These are phyloP conservation scores for Drosophila prosaltans DNA, from an alignment of 1,140 invertebrate genomes.

Conservation along the genomic window DNA sequence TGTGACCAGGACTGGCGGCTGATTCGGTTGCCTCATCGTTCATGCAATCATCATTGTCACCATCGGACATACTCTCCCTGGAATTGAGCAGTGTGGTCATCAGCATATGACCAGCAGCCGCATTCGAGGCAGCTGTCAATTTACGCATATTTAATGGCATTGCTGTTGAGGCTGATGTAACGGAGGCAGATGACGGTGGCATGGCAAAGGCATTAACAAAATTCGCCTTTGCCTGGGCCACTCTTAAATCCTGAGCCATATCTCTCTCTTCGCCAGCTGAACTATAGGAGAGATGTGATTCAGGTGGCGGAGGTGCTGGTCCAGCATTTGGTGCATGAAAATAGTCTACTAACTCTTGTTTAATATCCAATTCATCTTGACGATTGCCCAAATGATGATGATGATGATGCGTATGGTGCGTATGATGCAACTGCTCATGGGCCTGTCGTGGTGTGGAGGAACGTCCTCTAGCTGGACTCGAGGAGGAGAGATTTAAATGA, in stretches of 20 bases:
- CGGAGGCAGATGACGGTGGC: slow-evolving; percentile 54
- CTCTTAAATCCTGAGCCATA: slow-evolving; percentile 79
- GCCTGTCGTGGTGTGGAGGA: slow-evolving; percentile 58
- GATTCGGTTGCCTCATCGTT: slow-evolving; percentile 72
- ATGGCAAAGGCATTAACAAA: slow-evolving; percentile 63
- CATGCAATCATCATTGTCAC: slow-evolving; percentile 57
- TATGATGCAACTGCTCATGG: slow-evolving; percentile 63
- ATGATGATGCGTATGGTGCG: slow-evolving; percentile 30
- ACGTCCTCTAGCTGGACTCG: slow-evolving; percentile 47
- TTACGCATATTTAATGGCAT: slow-evolving; percentile 79
- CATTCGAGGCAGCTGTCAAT: slow-evolving; percentile 44
- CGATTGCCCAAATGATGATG: slow-evolving; percentile 26
- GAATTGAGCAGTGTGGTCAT: slow-evolving; percentile 72
- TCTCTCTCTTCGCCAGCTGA: slow-evolving; percentile 77
- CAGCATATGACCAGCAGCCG: slow-evolving; percentile 69
- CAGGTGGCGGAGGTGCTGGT: slow-evolving; percentile 46
- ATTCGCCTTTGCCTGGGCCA: slow-evolving; percentile 74
- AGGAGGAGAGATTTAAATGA: slow-evolving; percentile 47
- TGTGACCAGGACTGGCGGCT: slow-evolving; percentile 63
- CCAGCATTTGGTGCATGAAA: slow-evolving; percentile 57
- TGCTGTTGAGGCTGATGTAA: slow-evolving; percentile 26
- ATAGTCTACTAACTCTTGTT: slow-evolving; percentile 77
- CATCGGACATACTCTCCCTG: slow-evolving; percentile 73
- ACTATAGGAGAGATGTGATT: slow-evolving; percentile 79
- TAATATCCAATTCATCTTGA: slow-evolving; percentile 69